phyloP scores from a whole-genome alignment of 2,113 vertebrate species.

The Uropsilus gracilis region DNA sequence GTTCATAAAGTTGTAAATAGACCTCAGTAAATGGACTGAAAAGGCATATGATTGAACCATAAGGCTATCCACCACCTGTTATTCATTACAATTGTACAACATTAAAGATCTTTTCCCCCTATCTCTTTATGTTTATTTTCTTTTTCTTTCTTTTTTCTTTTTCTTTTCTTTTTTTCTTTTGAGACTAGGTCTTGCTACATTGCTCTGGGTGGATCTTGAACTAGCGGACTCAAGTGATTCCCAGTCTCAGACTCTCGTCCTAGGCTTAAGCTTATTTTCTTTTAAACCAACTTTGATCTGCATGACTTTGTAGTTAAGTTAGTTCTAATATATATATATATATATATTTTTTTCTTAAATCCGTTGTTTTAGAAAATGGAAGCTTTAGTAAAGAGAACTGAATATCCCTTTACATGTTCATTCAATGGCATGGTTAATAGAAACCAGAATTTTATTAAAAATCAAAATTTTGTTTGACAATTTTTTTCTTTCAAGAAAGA shows the following conservation, averaged over 20 bases:
- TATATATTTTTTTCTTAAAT: neutral
- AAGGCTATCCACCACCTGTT: neutral
- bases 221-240: too few species aligned
- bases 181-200: too few species aligned
- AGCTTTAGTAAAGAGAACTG: neutral
- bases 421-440: too few species aligned
- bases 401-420: too few species aligned
- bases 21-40: neutral
- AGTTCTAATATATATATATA: neutral
- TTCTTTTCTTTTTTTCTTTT: too few species aligned
- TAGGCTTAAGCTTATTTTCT: conserved; percentile 21
- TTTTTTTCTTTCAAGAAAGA: too few species aligned
- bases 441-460: too few species aligned
- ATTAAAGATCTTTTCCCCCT: neutral
- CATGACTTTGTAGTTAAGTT: neutral
- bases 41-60: neutral
- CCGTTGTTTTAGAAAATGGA: neutral
- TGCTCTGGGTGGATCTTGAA: too few species aligned
- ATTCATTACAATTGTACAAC: neutral
- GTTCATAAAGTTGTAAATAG: neutral
- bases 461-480: too few species aligned
- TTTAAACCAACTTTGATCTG: neutral
- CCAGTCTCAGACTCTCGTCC: too few species aligned
- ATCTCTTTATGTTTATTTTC: neutral
- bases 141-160: too few species aligned